Base-by-base conservation (phyloP, 1,140 invertebrate species). In the Hycleus phaleratus region DNA sequence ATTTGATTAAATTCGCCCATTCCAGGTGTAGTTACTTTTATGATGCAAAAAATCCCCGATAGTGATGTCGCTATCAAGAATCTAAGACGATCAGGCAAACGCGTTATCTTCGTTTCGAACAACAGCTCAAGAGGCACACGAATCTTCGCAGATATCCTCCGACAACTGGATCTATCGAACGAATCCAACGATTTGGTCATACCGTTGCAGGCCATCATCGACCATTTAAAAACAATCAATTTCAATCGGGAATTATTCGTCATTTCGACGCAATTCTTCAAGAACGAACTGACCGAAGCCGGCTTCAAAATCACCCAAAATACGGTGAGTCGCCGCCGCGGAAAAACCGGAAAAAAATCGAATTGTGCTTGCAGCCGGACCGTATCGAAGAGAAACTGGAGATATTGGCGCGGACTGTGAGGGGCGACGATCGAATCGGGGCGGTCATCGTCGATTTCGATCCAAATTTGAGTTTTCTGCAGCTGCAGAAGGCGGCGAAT, bases 91-190 rank as follows among this genome's bases (percentile, higher is more conserved):
- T 49, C 63, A 10, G 65, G 67, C 0, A 74, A 74, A 66, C 54
- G 61, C 7, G 57, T 72, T 3, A 57, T 62, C 50, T 69, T 67
- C 46, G 60, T 73, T 8, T 66, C 68, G 2, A 73, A 74, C 45
- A 73, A 74, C 54, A 58, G 55, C 9, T 49, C 56, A 1, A 38
- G 53, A 38, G 49, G 49, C 8, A 48, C 57, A 6, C 7, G 58
- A 9, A 43, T 67, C 11, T 24, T 25, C 1, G 58, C 60, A n/a
- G 9, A 55, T 11, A 63, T 50, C 42, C 38, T 48, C 51, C 47
- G 50, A 49, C 52, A 42, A 44, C 44, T 57, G 48, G 46, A 62
- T 46, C 51, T 62, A 25, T 26, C 45, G 26, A 42, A 44, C 11
- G 48, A 60, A 26, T 46, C 44, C 32, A 49, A 58, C 9, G 56